Base-by-base conservation (phyloP, 1,140 invertebrate species). In the Periplaneta americana region DNA sequence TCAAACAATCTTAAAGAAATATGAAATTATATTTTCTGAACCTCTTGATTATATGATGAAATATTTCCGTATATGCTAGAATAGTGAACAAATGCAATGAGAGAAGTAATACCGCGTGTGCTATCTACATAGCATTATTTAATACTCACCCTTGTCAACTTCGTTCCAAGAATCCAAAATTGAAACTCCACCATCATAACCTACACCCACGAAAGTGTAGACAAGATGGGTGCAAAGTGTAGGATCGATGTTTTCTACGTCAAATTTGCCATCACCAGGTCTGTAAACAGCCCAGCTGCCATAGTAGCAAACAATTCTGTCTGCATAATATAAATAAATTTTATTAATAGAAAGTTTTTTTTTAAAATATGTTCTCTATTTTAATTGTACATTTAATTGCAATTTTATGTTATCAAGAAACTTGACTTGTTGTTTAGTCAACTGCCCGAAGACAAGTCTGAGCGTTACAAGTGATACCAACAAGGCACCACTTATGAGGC, bases 221-320 rank as follows among this genome's bases (percentile, higher is more conserved):
- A 95, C 90, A 34, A 95, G 83, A 86, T 96, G 94, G 0, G 94
- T 94, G 85, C 94, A 96, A 0, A 95, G 87, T 32, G 87, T 86
- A 0, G 94, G 89, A 85, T 96, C 92, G 17, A 97, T 92, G 78
- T 94, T 82, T 39, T 90, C 89, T 0, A 95, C 91, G 15, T 90
- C 89, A 84, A 93, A 94, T 87, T 92, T 91, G 18, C 94, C 94
- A 77, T 89, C 86, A 17, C 90, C 91, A 1, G 87, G 88, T 57
- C 95, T 89, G 85, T 95, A 95, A 2, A 91, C 91, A 0, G 94
- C 91, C 94, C 94, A 96, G 31, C 91, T 93, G 11, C 93, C 94
- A 83, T 92, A 92, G 86, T 95, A 96, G 84, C 94, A 95, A 84
- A 85, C 88, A 84, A 84, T 89, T 83, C 32, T 85, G 85, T 85